Percentiles rank a stretch among this genome's conserved stretches.
Conservation (phyloP, 2,113 vertebrate genomes). For the Lophochroa leadbeateri region DNA sequence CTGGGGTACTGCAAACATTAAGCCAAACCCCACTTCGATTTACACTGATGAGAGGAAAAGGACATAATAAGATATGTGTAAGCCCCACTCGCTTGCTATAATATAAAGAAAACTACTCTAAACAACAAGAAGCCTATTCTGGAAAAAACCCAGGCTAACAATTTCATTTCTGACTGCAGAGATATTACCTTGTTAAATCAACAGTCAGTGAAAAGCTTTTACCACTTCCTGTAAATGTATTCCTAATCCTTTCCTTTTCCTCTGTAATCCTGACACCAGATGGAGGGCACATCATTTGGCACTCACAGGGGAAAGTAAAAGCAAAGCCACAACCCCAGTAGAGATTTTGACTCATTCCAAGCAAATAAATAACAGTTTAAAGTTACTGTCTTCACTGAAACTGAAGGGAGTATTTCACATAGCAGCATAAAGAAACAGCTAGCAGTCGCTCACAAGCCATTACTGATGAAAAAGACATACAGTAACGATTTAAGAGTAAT, state of each 20-base stretch:
- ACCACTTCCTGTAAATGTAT: not conserved
- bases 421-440: not conserved
- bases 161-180: slow-evolving; percentile 51
- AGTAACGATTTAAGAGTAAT: not conserved
- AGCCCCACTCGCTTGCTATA: not conserved
- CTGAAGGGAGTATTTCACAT: not conserved
- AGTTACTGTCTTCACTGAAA: not conserved
- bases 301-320: not conserved
- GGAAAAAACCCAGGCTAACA: slow-evolving; percentile 10
- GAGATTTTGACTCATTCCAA: not conserved
- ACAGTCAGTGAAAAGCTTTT: slow-evolving; percentile 21
- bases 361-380: not conserved
- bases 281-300: slow-evolving; percentile 15
- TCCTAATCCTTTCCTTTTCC: not conserved
- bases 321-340: not conserved
- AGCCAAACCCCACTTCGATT: not conserved
- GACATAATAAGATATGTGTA: not conserved
- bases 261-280: slow-evolving; percentile 49
- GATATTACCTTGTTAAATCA: slow-evolving; percentile 48
- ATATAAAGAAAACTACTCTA: slow-evolving; percentile 21
- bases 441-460: not conserved
- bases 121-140: slow-evolving; percentile 20
- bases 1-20: not conserved
- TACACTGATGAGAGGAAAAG: not conserved
- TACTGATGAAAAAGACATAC: not conserved